Evolutionary conservation across 1,140 invertebrate species (phyloP), one percentile per base, ranked within the genome.

Genomic region (Brachionus asplanchnoidis): DNA sequence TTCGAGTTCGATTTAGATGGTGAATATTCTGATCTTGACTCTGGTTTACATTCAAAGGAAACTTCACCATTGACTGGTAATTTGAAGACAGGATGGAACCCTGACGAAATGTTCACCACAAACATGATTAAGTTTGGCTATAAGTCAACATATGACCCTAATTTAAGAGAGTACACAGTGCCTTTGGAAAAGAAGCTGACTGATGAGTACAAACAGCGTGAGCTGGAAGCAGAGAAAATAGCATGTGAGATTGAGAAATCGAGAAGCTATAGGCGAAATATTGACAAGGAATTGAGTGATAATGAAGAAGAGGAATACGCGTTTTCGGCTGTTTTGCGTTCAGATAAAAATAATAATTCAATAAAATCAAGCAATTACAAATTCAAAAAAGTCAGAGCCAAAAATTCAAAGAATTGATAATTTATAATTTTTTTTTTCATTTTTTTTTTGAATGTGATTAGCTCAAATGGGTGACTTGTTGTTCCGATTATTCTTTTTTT

Each of bases 271-370:
- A 32, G 65, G 11, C 20, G 53, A n/a, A 82, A 82, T 44, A 82
- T 82, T 42, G 79, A 82, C 53, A 60, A 46, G 17, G 79, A 82
- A 46, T 46, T 82, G n/a, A 65, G 36, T 44, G 79, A 82, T 6
- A 68, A 68, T 44, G 79, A 82, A 82, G 79, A 82, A 82, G 79
- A 82, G 26, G 79, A 82, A 82, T 53, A 65, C 12, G 79, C 65
- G n/a, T 82, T 82, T 44, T 82, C 79, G 3, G 79, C 79, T 20
- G 79, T 82, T 44, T 26, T 82, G 12, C 79, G 79, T 28, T 44
- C 53, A 60, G 73, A 77, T 50, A 36, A 26, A 53, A 77, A 77
- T 32, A 77, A 77, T 20, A 77, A 77, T 50, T 50, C 17, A 46
- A 23, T 73, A 40, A 40, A 60, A 23, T 60, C 53, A 20, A 23